Conservation (phyloP, 2,113 vertebrate genomes). For the Nyctereutes procyonoides region DNA sequence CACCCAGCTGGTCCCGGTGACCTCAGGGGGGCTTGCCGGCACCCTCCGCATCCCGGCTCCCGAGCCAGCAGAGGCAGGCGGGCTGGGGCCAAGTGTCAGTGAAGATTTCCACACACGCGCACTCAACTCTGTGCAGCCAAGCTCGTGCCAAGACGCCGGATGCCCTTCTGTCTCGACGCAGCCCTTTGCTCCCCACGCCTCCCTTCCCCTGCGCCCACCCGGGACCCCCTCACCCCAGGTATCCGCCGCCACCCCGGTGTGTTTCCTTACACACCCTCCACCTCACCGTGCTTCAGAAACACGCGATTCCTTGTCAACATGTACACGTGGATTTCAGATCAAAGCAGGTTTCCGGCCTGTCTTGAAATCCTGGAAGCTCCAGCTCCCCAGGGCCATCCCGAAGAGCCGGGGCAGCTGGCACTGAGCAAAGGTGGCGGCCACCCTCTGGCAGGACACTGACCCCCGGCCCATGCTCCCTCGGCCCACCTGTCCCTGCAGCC, state of each 20-base stretch:
- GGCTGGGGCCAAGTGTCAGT: rapidly evolving
- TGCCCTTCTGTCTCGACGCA: rapidly evolving
- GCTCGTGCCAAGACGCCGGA: rapidly evolving
- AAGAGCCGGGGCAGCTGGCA: rapidly evolving
- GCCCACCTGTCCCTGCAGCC: rapidly evolving
- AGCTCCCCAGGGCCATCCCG: background rate
- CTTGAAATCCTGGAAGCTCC: rapidly evolving
- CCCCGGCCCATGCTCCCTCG: rapidly evolving
- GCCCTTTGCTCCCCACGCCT: background rate
- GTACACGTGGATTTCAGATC: background rate
- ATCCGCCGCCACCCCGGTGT: rapidly evolving
- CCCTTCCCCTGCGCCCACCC: rapidly evolving
- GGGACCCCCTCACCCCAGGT: background rate
- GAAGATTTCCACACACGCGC: no score
- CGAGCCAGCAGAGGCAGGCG: rapidly evolving
- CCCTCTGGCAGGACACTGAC: rapidly evolving
- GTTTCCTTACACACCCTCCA: rapidly evolving
- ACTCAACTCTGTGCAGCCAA: rapidly evolving
- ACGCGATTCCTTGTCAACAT: rapidly evolving
- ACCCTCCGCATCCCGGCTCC: rapidly evolving
- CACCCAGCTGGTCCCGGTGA: rapidly evolving
- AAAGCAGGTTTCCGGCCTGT: background rate
- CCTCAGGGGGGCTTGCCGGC: rapidly evolving
- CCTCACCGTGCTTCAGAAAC: rapidly evolving
- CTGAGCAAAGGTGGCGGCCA: rapidly evolving